phyloP scores from a whole-genome alignment of 2,888 invertebrate species.

The Cephus pulcher region DNA sequence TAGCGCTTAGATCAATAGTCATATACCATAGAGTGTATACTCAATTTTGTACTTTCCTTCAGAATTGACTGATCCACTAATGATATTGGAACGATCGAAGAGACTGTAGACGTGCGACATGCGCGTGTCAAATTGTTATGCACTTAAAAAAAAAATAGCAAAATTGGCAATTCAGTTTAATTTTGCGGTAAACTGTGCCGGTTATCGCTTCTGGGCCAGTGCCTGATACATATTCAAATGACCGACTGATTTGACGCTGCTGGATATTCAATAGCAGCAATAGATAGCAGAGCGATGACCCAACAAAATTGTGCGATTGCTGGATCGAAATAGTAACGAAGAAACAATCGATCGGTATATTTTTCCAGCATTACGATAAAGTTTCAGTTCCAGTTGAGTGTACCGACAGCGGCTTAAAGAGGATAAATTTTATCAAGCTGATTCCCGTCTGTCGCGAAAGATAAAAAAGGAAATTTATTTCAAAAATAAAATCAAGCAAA shows the following conservation, averaged over 20 bases:
- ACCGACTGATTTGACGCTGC: not conserved
- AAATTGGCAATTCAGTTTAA: not conserved
- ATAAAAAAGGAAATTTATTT: not conserved
- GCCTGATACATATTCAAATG: not conserved
- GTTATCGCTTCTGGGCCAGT: not conserved
- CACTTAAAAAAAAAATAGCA: not conserved
- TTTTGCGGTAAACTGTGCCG: not conserved
- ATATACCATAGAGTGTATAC: not conserved
- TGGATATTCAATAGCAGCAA: not conserved
- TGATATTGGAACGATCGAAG: not conserved
- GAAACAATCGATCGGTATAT: not conserved
- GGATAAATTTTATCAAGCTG: not conserved
- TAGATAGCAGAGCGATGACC: not conserved
- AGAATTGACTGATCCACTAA: not conserved
- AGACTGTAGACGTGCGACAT: not conserved
- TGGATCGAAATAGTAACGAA: not conserved
- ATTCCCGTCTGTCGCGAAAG: not conserved
- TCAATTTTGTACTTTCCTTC: not conserved
- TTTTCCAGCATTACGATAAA: not conserved
- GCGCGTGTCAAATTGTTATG: not conserved
- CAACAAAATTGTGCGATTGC: not conserved
- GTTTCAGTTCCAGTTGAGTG: not conserved
- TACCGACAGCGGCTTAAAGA: not conserved
- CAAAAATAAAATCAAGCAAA: not conserved
- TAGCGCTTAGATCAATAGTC: not conserved